Percentiles rank a stretch among this genome's conserved stretches.
Evolutionary conservation across 2,797 vertebrate species (phyloP).

Genomic region (Sparidentex hasta): DNA sequence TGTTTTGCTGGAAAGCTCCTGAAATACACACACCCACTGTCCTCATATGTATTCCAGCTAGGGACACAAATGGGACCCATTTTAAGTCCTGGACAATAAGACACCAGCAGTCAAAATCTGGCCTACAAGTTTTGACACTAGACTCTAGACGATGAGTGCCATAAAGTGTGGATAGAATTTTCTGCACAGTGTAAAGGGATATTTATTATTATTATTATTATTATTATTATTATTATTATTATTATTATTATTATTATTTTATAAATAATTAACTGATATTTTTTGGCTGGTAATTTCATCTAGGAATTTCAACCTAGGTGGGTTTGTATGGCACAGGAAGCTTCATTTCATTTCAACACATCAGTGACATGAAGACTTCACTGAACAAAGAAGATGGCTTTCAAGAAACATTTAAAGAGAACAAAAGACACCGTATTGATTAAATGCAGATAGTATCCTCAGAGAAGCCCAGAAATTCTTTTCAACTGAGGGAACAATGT

Average conservation of each 20-base stretch:
- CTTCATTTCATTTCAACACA: not conserved
- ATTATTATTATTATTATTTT: not conserved
- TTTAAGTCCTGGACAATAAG: too few relatives aligned
- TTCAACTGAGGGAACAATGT: not conserved
- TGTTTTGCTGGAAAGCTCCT: too few relatives aligned
- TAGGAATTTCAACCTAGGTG: not conserved
- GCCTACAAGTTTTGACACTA: not conserved
- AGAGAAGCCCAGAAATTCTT: not conserved
- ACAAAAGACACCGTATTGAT: not conserved
- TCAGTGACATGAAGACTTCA: not conserved
- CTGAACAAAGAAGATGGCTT: not conserved
- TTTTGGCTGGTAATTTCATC: not conserved
- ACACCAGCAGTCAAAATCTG: not conserved
- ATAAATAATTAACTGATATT: not conserved
- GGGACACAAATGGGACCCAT: too few relatives aligned
- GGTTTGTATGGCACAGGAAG: not conserved
- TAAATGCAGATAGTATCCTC: not conserved
- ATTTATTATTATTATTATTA: not conserved
- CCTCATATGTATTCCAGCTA: too few relatives aligned
- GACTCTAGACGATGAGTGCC: not conserved
- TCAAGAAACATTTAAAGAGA: not conserved
- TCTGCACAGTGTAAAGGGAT: not conserved
- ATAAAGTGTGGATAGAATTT: not conserved
- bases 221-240: not conserved
- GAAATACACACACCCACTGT: too few relatives aligned